Conservation (phyloP, 1,140 invertebrate species). For the Lethrus apterus region DNA sequence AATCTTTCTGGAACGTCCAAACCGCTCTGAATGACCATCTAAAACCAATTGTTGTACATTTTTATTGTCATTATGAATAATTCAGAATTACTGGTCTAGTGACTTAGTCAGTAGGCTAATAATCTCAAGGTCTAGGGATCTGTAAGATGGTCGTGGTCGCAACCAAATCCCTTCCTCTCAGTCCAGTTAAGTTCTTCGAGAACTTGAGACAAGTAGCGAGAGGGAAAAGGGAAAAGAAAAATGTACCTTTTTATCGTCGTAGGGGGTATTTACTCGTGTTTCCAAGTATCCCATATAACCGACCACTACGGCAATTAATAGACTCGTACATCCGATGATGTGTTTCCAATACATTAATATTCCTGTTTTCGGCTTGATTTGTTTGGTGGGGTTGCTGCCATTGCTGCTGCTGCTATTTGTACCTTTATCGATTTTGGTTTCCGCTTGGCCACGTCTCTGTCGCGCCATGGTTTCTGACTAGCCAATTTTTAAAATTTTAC, state of each 20-base stretch:
- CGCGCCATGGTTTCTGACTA: conserved; percentile 18
- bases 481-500: too few species aligned
- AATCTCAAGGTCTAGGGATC: too few species aligned
- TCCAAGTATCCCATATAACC: conserved; percentile 76
- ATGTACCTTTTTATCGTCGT: conserved; percentile 64
- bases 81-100: too few species aligned
- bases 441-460: conserved; percentile 16
- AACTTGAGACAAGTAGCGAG: too few species aligned
- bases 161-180: too few species aligned
- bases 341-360: conserved; percentile 47
- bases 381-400: conserved; percentile 36
- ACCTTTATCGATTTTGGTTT: conserved; percentile 29
- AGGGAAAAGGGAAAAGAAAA: too few species aligned
- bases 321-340: conserved; percentile 44
- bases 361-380: conserved; percentile 26
- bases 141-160: too few species aligned
- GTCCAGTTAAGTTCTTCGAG: too few species aligned
- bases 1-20: conserved; percentile 70
- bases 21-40: conserved; percentile 57
- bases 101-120: too few species aligned
- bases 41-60: background rate
- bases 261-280: conserved; percentile 81
- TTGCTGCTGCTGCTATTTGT: conserved; percentile 42
- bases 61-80: too few species aligned
- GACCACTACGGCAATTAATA: conserved; percentile 61